phyloP scores from a whole-genome alignment of 2,113 vertebrate species.

The Rhizomys pruinosus region DNA sequence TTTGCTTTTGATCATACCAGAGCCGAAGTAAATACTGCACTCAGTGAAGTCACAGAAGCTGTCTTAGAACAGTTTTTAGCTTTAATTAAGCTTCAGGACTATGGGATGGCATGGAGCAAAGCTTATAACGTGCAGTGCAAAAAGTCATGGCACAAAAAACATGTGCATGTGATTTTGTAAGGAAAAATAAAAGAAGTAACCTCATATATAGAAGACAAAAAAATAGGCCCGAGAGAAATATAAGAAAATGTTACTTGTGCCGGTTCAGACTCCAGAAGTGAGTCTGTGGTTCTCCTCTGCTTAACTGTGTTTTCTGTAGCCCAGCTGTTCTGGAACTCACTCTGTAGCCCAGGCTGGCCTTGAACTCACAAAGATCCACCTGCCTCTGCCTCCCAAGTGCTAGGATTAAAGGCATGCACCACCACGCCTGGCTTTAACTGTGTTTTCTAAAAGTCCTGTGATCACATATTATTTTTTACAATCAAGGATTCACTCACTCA shows the following conservation, averaged over 20 bases:
- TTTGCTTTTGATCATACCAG: neutral
- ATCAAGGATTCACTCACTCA: neutral
- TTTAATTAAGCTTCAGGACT: neutral
- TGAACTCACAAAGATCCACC: too few species aligned
- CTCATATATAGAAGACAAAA: neutral
- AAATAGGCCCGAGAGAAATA: neutral
- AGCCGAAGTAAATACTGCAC: neutral
- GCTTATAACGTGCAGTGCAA: neutral
- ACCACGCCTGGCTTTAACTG: too few species aligned
- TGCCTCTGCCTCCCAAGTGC: too few species aligned
- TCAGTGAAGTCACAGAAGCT: neutral
- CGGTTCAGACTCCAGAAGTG: neutral
- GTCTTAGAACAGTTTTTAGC: neutral
- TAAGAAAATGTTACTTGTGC: neutral
- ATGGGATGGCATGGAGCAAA: neutral
- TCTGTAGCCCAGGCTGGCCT: too few species aligned
- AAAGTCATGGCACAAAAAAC: neutral
- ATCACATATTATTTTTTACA: neutral
- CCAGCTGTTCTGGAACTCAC: too few species aligned
- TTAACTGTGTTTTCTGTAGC: neutral
- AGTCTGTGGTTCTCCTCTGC: neutral
- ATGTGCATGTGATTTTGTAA: neutral
- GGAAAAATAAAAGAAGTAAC: neutral
- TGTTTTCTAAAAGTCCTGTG: constrained; percentile 12
- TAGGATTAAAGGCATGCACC: too few species aligned